These are phyloP conservation scores for Nycticorax nycticorax DNA, from an alignment of 2,113 vertebrate species.

Conservation along the genomic window DNA sequence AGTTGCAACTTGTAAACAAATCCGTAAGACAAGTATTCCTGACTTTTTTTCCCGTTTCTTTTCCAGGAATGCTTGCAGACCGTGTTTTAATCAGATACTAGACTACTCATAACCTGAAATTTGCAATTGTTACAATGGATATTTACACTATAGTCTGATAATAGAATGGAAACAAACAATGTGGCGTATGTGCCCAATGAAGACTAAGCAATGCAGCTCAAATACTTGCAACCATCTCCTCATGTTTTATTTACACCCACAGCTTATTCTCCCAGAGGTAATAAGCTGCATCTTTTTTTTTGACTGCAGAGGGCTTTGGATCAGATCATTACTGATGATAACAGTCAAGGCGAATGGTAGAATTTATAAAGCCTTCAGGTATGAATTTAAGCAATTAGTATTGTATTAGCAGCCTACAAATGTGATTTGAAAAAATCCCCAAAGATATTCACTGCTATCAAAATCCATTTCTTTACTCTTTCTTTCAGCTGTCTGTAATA, in stretches of 20 bases:
- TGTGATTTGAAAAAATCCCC: conserved; percentile 1
- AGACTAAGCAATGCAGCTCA: background rate
- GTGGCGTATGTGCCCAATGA: accelerated
- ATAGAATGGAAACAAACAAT: background rate
- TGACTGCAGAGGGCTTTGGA: background rate
- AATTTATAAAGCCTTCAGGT: conserved; percentile 15
- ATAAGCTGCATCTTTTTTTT: background rate
- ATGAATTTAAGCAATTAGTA: conserved; percentile 16
- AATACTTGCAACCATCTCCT: background rate
- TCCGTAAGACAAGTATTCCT: background rate
- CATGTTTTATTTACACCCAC: background rate
- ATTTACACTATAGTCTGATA: background rate
- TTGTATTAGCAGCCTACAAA: conserved; percentile 6
- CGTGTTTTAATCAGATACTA: background rate
- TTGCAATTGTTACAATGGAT: background rate
- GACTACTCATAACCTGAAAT: background rate
- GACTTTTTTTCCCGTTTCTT: background rate
- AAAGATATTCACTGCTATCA: background rate
- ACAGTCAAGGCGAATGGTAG: background rate
- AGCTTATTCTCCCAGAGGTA: background rate
- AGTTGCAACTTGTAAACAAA: background rate
- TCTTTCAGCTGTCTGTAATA: background rate
- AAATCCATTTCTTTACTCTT: background rate
- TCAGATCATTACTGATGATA: background rate
- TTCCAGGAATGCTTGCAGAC: background rate